Base-by-base conservation (phyloP, 2,797 vertebrate species). In the Craterocephalus amniculus region DNA sequence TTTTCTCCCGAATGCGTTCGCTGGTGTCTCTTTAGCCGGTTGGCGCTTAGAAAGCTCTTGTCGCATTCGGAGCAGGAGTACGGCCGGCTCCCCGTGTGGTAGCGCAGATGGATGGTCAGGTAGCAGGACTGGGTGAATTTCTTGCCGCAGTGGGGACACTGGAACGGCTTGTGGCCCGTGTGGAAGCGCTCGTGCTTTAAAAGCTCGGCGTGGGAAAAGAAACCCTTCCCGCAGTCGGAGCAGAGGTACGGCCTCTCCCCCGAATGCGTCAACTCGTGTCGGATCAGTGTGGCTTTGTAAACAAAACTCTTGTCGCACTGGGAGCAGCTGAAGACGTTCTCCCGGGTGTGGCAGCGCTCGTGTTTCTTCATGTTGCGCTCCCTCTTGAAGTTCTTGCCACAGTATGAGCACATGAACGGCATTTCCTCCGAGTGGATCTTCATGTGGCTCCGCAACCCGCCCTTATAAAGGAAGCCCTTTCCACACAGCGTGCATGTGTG, bases 91-190 rank as follows among this genome's bases (percentile, higher is more conserved):
- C 92, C 93, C 0, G 92, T 93, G 88, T 94, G 94, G 87, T 93
- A 92, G 60, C 93, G 90, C 84, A 91, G 87, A 80, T 94, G 94
- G 48, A 94, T 77, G 54, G 92, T 93, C 56, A 94, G 85, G 84
- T 94, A 94, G 84, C 93, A 94, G 1, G 94, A 92, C 84, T 94
- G 91, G 0, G 92, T 95, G 76, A 94, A 95, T 0, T 60, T 90
- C 84, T 94, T 94, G 24, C 79, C 87, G 1, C 93, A 94, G 74
- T 92, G 82, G 1, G 82, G 70, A 63, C 94, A 94, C 65, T 89
- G 89, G 74, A 94, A 95, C 4, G 93, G 93, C 76, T 92, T 93
- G 81, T 94, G 90, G 4, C 93, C 94, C 0, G 93, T 93, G 89
- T 94, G 93, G 81, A 93, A 94, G 4, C 93, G 89, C 62, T 94